phyloP scores from a whole-genome alignment of 2,888 invertebrate genomes.

The Allophyes oxyacanthae region DNA sequence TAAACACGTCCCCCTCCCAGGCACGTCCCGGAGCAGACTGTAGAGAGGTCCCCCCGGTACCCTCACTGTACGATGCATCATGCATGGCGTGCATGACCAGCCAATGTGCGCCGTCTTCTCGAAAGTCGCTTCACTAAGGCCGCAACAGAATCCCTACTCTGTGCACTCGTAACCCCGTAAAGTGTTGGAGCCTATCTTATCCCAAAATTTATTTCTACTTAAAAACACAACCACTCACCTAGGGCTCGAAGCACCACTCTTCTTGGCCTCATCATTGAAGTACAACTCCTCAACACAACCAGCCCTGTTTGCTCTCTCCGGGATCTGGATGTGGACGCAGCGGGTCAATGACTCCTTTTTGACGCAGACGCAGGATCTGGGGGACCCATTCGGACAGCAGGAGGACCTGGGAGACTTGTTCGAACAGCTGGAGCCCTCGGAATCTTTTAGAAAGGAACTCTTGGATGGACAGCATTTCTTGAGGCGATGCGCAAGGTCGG shows the following conservation, averaged over 20 bases:
- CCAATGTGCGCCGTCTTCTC: too few relatives aligned
- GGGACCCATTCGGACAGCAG: background rate
- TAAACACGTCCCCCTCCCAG: too few relatives aligned
- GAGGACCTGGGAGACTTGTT: background rate
- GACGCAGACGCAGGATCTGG: background rate
- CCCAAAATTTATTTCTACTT: too few relatives aligned
- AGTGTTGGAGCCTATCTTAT: too few relatives aligned
- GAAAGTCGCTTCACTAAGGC: too few relatives aligned
- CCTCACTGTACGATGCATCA: too few relatives aligned
- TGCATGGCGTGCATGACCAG: too few relatives aligned
- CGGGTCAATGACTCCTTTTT: background rate
- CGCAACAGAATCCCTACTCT: too few relatives aligned
- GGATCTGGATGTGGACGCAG: constrained; percentile 2
- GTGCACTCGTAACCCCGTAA: too few relatives aligned
- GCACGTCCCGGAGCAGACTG: too few relatives aligned
- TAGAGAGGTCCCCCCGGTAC: too few relatives aligned
- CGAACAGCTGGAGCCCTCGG: constrained; percentile 11
- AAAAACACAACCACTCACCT: constrained; percentile 42
- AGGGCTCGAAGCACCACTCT: constrained; percentile 19
- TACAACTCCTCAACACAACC: constrained; percentile 28
- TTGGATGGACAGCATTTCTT: constrained; percentile 18
- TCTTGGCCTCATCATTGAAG: constrained; percentile 25
- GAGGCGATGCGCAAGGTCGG: constrained; percentile 17
- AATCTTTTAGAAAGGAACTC: constrained; percentile 7
- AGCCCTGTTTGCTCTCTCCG: constrained; percentile 1